Percentiles rank a stretch among this genome's conserved stretches.
Conservation (phyloP, 2,113 vertebrate genomes). For the Perccottus glenii region DNA sequence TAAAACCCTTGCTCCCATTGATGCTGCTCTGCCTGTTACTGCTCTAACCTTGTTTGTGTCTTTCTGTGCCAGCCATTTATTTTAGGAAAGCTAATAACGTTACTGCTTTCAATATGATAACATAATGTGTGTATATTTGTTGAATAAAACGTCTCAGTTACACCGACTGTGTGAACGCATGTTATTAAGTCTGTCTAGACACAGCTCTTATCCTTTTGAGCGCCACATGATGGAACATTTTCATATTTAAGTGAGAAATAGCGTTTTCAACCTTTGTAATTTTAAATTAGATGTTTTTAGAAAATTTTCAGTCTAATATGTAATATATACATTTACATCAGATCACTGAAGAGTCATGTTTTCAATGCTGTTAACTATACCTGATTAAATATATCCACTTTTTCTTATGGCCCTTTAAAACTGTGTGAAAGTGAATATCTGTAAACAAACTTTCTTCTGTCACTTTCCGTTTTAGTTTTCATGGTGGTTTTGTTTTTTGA, state of each 20-base stretch:
- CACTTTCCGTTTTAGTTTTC: too few species aligned
- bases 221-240: neutral
- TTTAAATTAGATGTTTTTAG: neutral
- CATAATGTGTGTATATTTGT: conserved; percentile 3
- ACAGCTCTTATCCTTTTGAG: neutral
- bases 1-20: neutral
- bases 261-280: neutral
- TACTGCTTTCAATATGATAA: neutral
- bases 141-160: neutral
- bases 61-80: conserved; percentile 1
- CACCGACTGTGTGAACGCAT: neutral
- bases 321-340: too few species aligned
- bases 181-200: conserved; percentile 6
- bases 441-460: too few species aligned
- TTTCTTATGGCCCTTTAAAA: too few species aligned
- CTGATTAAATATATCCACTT: too few species aligned
- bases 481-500: too few species aligned
- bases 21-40: neutral
- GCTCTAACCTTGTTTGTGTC: neutral
- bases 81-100: neutral
- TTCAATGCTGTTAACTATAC: too few species aligned
- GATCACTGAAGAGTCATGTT: too few species aligned
- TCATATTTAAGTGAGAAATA: neutral
- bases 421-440: too few species aligned
- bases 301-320: neutral